These are phyloP conservation scores for Aldrovandia affinis DNA, from an alignment of 2,797 vertebrate species.

Conservation along the genomic window DNA sequence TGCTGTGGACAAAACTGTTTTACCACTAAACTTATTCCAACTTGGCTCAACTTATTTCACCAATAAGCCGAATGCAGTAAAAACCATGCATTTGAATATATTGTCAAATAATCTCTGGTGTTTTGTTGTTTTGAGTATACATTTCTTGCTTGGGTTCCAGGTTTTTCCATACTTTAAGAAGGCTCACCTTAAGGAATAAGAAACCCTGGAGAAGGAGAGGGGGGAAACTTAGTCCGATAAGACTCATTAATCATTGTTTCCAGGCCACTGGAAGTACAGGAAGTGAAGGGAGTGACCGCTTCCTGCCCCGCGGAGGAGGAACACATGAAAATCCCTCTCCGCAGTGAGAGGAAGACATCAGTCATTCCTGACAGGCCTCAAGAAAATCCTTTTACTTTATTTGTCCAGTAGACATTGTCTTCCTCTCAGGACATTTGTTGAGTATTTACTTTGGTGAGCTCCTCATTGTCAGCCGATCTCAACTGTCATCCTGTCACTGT, in stretches of 20 bases:
- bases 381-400: neutral
- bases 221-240: neutral
- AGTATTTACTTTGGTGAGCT: neutral
- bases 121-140: neutral
- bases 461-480: neutral
- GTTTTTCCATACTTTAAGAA: neutral
- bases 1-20: neutral
- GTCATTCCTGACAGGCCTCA: neutral
- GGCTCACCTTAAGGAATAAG: neutral
- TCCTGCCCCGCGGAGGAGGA: neutral
- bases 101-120: neutral
- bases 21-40: neutral
- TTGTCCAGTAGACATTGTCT: neutral
- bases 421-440: neutral
- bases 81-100: neutral
- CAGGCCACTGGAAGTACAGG: neutral
- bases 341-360: neutral
- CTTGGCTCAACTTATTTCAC: neutral
- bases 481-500: neutral
- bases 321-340: neutral
- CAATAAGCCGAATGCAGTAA: neutral
- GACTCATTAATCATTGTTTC: neutral
- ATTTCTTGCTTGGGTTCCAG: too few species aligned
- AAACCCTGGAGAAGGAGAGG: neutral
- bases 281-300: conserved; percentile 19